Evolutionary conservation across 2,797 vertebrate species (phyloP).

Genomic region (Sciaenops ocellatus): DNA sequence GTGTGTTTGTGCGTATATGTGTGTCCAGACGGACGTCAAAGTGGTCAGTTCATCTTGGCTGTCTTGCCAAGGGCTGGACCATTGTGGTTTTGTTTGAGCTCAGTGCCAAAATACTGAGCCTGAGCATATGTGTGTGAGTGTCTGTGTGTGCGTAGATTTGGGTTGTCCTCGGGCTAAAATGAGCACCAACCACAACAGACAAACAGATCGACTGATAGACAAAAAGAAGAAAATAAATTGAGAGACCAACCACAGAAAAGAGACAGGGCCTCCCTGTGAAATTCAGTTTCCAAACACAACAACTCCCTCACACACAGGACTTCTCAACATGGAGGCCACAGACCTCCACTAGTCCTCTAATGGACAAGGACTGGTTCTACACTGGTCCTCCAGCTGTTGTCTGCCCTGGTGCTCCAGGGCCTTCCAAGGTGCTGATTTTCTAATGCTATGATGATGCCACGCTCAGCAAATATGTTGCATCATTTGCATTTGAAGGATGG

Average conservation of each 20-base stretch:
- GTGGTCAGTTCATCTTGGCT: constrained; percentile 79
- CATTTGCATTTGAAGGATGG: not conserved
- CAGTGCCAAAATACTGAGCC: constrained; percentile 60
- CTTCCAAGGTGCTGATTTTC: not conserved
- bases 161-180: constrained; percentile 80
- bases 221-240: constrained; percentile 67
- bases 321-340: constrained; percentile 30
- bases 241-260: constrained; percentile 67
- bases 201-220: constrained; percentile 81
- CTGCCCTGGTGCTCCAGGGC: not conserved
- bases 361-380: constrained; percentile 2
- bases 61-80: constrained; percentile 80
- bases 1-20: constrained; percentile 43
- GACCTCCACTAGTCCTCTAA: constrained; percentile 28
- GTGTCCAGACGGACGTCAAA: constrained; percentile 78
- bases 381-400: not conserved
- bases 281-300: constrained; percentile 68
- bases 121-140: constrained; percentile 16
- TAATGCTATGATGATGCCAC: not conserved
- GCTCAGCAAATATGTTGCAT: not conserved
- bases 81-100: constrained; percentile 80
- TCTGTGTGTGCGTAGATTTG: constrained; percentile 44
- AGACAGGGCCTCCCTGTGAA: constrained; percentile 74
- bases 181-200: constrained; percentile 80
- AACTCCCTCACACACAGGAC: constrained; percentile 35